A percentile compares a stretch with the other conserved stretches of the same genome.
phyloP scores from a whole-genome alignment of 2,113 vertebrate species.

The Cricetomys ansorgei region DNA sequence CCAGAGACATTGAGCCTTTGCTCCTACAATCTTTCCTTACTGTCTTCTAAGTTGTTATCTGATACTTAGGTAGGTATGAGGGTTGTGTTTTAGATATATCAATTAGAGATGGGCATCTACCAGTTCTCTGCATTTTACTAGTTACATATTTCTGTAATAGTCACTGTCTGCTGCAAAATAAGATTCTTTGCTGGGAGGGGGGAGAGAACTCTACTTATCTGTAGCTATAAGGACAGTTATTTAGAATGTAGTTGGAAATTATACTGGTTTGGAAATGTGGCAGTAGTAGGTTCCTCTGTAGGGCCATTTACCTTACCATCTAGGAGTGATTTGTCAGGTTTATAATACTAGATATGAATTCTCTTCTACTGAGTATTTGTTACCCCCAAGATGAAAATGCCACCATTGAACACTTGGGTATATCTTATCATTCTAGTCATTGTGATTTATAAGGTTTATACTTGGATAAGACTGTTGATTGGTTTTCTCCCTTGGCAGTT shows the following conservation, averaged over 20 bases:
- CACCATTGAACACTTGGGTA: background rate
- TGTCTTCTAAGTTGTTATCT: background rate
- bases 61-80: background rate
- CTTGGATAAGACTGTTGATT: background rate
- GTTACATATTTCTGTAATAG: background rate
- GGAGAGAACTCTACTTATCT: background rate
- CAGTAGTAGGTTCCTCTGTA: too few species aligned
- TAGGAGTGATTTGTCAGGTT: background rate
- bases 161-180: background rate
- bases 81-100: background rate
- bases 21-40: background rate
- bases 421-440: background rate
- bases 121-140: background rate
- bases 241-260: background rate
- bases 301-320: background rate
- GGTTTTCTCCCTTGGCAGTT: background rate
- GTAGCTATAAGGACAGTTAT: too few species aligned
- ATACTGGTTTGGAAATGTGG: background rate
- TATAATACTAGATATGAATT: background rate
- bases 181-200: background rate
- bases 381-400: background rate
- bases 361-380: background rate
- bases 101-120: background rate
- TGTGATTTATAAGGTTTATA: background rate
- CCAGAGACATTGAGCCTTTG: background rate